Percentiles rank a stretch among this genome's conserved stretches.
phyloP scores from a whole-genome alignment of 2,113 vertebrate genomes.

The Suricata suricatta region DNA sequence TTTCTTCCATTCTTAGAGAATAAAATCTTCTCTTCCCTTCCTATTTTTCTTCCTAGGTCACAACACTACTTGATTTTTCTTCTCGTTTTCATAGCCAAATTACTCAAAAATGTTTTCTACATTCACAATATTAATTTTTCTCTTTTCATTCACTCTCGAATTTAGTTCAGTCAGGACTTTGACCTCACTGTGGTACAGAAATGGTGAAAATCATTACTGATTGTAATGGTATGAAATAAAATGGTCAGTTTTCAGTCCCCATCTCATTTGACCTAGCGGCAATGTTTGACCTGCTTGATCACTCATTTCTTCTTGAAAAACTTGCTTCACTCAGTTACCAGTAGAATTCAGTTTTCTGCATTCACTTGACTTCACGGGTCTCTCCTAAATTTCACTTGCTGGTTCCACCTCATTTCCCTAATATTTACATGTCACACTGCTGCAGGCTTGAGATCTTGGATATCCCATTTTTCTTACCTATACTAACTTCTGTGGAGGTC shows the following conservation, averaged over 20 bases:
- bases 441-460: not conserved
- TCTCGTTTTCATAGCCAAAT: not conserved
- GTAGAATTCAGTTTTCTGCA: not conserved
- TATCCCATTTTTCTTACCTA: not conserved
- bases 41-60: not conserved
- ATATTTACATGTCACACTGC: not conserved
- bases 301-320: conserved; percentile 6
- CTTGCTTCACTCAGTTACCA: not conserved
- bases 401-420: not conserved
- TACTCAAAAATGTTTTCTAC: not conserved
- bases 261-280: not conserved
- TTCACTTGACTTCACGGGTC: not conserved
- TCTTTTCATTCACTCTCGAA: not conserved
- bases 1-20: not conserved
- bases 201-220: not conserved
- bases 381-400: not conserved
- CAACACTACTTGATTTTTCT: not conserved
- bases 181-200: not conserved
- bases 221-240: conserved; percentile 32
- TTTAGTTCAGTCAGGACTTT: not conserved
- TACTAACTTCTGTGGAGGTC: not conserved
- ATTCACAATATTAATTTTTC: not conserved
- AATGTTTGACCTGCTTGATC: not conserved
- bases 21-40: not conserved
- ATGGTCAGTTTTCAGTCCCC: not conserved